Base-by-base conservation (phyloP, 2,113 vertebrate genomes). In the Gyps fulvus region DNA sequence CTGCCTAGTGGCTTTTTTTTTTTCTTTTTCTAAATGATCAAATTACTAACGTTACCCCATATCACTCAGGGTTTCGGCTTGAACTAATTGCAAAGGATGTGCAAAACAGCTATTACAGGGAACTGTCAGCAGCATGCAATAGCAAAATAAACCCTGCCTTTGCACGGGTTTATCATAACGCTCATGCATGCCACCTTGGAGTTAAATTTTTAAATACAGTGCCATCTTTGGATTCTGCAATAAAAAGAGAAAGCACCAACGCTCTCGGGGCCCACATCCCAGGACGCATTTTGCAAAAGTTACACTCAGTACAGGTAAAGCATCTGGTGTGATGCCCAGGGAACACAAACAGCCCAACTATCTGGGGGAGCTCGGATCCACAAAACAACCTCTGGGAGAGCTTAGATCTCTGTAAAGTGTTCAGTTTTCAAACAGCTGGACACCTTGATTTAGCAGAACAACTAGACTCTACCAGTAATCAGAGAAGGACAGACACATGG, bases 201-300 rank as follows among this genome's bases (percentile, higher is more conserved):
- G 38, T n/a, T 22, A 47, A 40, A 17, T 79, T 71, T 81, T 89
- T 78, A 38, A 89, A 79, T n/a, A 31, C 26, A 3, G 2, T 81
- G 42, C 36, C 69, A 62, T 31, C 50, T 87, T 72, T 73, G 36
- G 23, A 52, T 59, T 62, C 83, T 79, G 52, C 34, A 84, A 72
- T 47, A 66, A 66, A 89, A 91, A n/a, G 34, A 83, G 14, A 65
- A 77, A 20, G 50, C 23, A 40, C 49, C 22, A 29, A 77, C 25
- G 22, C 42, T 83, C 10, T 11, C 59, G 40, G 40, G 21, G 26
- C 13, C 15, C 58, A 65, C 0, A 0, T 54, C 52, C 69, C 89
- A 82, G 27, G 66, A 81, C 73, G 34, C 32, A 26, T 38, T 81
- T 62, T 70, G 49, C 66, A 80, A 49, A 65, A 65, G 36, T 69